These are phyloP conservation scores for Phortica variegata DNA, from an alignment of 1,140 invertebrate species.

Conservation along the genomic window DNA sequence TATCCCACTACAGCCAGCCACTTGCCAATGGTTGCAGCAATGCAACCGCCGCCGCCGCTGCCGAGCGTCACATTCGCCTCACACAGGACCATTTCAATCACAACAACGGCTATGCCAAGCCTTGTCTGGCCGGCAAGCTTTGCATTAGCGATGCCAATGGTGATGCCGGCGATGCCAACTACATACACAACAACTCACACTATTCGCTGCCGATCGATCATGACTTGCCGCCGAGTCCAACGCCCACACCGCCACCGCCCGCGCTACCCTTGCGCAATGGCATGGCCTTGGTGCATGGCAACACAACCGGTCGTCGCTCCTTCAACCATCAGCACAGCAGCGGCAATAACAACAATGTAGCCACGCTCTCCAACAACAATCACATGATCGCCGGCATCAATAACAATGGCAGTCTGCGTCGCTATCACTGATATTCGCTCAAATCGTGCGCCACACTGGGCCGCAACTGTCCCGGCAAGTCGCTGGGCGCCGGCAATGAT, in stretches of 20 bases:
- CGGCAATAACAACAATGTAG: conserved; percentile 39
- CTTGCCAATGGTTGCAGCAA: conserved; percentile 31
- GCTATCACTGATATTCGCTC: conserved; percentile 52
- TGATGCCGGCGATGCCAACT: conserved; percentile 27
- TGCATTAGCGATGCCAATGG: conserved; percentile 29
- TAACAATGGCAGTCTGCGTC: conserved; percentile 45
- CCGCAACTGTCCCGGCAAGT: conserved; percentile 29
- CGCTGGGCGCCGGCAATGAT: conserved; percentile 21
- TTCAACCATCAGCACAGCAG: conserved; percentile 31
- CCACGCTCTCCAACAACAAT: conserved; percentile 40
- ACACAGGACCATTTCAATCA: conserved; percentile 55
- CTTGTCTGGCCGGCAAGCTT: conserved; percentile 9
- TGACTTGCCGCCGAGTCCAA: conserved; percentile 37
- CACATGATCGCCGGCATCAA: conserved; percentile 29
- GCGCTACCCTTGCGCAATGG: conserved; percentile 48
- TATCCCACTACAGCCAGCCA: conserved; percentile 50
- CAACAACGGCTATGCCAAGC: conserved; percentile 41
- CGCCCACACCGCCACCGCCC: conserved; percentile 46
- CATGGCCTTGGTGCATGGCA: conserved; percentile 41
- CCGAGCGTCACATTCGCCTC: conserved; percentile 28
- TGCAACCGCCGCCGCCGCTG: neutral
- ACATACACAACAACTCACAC: conserved; percentile 52
- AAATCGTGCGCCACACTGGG: conserved; percentile 43
- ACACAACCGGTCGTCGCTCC: conserved; percentile 44
- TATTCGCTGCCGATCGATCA: conserved; percentile 51